Evolutionary conservation across 2,113 vertebrate genomes (phyloP).

Genomic region (human (Homo sapiens)): GRCh38 chr21:31385501-31386000

Average conservation of each 20-base stretch:
- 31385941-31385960: too few relatives aligned
- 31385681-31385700: constrained; percentile 86
- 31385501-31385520: constrained; percentile 60
- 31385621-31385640: background rate
- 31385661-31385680: constrained; percentile 84
- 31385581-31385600: constrained; percentile 60
- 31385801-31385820: too few relatives aligned
- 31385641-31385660: constrained; percentile 58
- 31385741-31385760: constrained; percentile 86
- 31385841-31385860: too few relatives aligned
- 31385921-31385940: too few relatives aligned
- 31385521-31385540: constrained; percentile 59
- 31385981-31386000: constrained; percentile 88
- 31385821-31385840: too few relatives aligned
- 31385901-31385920: too few relatives aligned
- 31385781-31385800: constrained; percentile 55
- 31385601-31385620: constrained; percentile 36
- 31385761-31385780: constrained; percentile 84
- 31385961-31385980: constrained; percentile 80
- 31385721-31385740: too few relatives aligned
- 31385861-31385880: too few relatives aligned
- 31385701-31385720: constrained; percentile 80
- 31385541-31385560: constrained; percentile 32
- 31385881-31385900: too few relatives aligned
- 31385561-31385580: constrained; percentile 50